phyloP scores from a whole-genome alignment of 2,797 vertebrate genomes.

The Chelonia mydas region DNA sequence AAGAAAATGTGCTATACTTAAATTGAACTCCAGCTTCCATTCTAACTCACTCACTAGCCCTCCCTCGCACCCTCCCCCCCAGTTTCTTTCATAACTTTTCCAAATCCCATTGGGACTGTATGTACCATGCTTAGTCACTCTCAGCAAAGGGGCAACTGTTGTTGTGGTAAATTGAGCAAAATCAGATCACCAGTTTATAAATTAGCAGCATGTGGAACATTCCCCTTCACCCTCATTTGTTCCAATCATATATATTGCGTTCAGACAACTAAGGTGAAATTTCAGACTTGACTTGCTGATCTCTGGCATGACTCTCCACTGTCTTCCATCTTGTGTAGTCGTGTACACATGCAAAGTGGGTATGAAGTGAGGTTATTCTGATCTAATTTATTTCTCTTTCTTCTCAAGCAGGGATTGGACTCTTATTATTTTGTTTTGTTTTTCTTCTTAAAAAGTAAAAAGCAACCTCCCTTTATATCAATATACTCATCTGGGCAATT shows the following conservation, averaged over 20 bases:
- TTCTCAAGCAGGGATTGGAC: background rate
- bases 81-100: background rate
- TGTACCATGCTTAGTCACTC: background rate
- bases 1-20: background rate
- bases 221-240: background rate
- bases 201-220: background rate
- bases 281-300: background rate
- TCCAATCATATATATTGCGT: background rate
- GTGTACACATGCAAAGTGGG: background rate
- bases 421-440: background rate
- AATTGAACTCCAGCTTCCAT: background rate
- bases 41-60: background rate
- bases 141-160: background rate
- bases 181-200: background rate
- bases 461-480: background rate
- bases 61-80: fast-evolving
- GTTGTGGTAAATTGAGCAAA: background rate
- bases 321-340: background rate
- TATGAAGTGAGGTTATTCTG: background rate
- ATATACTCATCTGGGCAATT: background rate
- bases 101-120: background rate
- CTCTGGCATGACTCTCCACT: background rate
- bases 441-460: background rate
- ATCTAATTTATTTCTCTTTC: background rate
- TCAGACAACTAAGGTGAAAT: background rate